Evolutionary conservation across 2,888 invertebrate genomes (phyloP).

Genomic region (Steinernema carpocapsae): DNA sequence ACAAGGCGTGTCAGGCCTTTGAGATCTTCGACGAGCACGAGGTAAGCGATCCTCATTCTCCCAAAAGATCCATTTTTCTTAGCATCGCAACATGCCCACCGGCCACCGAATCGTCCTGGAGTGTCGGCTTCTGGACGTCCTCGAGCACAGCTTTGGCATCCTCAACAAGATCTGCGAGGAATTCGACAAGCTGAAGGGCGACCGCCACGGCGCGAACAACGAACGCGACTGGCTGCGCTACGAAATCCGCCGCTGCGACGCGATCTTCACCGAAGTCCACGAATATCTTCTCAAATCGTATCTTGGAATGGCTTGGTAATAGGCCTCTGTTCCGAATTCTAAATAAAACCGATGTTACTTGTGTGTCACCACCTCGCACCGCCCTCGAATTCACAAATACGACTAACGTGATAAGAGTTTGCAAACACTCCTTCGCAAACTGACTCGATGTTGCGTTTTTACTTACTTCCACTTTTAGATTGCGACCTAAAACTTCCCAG

Average conservation of each 20-base stretch:
- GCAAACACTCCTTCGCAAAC: too few relatives aligned
- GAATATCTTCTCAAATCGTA: constrained; percentile 61
- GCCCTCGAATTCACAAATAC: too few relatives aligned
- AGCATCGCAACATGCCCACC: constrained; percentile 47
- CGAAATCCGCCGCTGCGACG: constrained; percentile 62
- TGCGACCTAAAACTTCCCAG: too few relatives aligned
- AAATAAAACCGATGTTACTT: not conserved
- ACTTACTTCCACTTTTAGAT: too few relatives aligned
- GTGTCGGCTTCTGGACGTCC: constrained; percentile 52
- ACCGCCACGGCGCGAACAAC: constrained; percentile 49
- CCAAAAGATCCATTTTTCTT: too few relatives aligned
- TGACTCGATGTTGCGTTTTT: too few relatives aligned
- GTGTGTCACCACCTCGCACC: too few relatives aligned
- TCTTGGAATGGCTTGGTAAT: constrained; percentile 62
- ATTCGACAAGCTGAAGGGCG: constrained; percentile 53
- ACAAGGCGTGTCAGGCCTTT: constrained; percentile 62
- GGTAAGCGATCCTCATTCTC: too few relatives aligned
- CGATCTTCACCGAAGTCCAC: constrained; percentile 59
- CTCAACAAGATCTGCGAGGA: constrained; percentile 56
- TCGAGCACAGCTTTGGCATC: constrained; percentile 56
- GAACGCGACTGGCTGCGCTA: constrained; percentile 61
- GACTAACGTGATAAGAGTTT: too few relatives aligned
- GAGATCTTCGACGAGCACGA: constrained; percentile 64
- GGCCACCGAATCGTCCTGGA: constrained; percentile 61
- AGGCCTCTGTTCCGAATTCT: too few relatives aligned